Evolutionary conservation across 2,113 vertebrate genomes (phyloP), one percentile per base, ranked within the genome.

Genomic region (Tyrannus savana): DNA sequence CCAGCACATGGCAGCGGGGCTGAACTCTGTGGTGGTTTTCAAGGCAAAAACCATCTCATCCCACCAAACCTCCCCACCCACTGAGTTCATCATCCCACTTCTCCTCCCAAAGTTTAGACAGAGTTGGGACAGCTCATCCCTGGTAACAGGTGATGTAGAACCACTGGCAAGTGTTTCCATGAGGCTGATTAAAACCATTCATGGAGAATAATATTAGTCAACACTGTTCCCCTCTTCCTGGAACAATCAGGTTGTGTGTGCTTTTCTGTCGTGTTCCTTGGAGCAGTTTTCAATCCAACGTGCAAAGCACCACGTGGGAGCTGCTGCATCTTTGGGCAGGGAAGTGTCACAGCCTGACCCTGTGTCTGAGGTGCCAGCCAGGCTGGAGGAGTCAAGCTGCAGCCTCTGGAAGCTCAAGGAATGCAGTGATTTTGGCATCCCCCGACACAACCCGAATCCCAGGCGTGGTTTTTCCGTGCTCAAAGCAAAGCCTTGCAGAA

Each of bases 381-480:
- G 86, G n/a, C 69, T 49, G 23, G 9, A 23, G 4, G 28, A 77
- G 11, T 11, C 64, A 25, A 37, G n/a, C 7, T 37, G 27, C 0
- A 11, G n/a, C 15, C 41, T 21, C 52, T 71, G 58, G n/a, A n/a
- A 80, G 9, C 22, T 86, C 21, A 49, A 31, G 21, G 35, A 35
- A 30, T 0, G 3, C 63, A 5, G 4, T 14, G 5, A 4, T 84
- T 89, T 47, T 6, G 16, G 5, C 24, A 28, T 16, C 14, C 27
- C 72, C 22, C 28, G 25, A 6, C 11, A 7, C 28, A 23, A 35
- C 24, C 12, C 17, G 50, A 44, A 89, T 35, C 44, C 44, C 71
- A 58, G n/a, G 35, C 0, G 1, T 0, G 6, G 13, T n/a, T 90
- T 90, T 77, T 31, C 53, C 35, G 23, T 3, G 28, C 39, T 37